phyloP scores from a whole-genome alignment of 2,113 vertebrate genomes.

The Neopipo cinnamomea region DNA sequence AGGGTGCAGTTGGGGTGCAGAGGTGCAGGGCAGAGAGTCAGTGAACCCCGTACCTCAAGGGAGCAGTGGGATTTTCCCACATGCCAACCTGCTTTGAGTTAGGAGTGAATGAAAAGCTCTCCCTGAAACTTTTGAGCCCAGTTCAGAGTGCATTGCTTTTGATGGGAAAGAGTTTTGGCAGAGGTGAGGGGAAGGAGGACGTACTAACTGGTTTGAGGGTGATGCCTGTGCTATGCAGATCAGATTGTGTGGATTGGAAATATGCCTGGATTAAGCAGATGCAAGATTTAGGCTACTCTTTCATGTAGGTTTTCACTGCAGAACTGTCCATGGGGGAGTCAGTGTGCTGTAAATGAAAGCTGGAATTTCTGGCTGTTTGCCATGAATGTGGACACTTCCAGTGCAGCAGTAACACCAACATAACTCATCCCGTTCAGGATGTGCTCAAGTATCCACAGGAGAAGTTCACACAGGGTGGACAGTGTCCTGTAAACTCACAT shows the following conservation, averaged over 20 bases:
- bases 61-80: not conserved
- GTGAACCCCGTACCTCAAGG: fast-evolving
- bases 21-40: not conserved
- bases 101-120: not conserved
- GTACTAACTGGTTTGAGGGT: not conserved
- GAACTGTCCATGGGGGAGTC: not conserved
- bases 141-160: not conserved
- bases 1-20: not conserved
- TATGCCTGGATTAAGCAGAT: not conserved
- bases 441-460: fast-evolving
- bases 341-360: not conserved
- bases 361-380: not conserved
- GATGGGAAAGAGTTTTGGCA: not conserved
- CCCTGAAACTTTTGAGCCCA: not conserved
- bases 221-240: not conserved
- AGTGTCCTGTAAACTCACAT: not conserved
- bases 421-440: not conserved
- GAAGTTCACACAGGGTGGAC: not conserved
- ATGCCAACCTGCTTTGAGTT: not conserved
- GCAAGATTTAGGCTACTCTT: not conserved
- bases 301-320: not conserved
- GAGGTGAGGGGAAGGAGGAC: not conserved
- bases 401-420: not conserved
- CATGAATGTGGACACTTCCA: not conserved
- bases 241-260: not conserved